Conservation (phyloP, 2,113 vertebrate genomes). For the Ailuropoda melanoleuca region DNA sequence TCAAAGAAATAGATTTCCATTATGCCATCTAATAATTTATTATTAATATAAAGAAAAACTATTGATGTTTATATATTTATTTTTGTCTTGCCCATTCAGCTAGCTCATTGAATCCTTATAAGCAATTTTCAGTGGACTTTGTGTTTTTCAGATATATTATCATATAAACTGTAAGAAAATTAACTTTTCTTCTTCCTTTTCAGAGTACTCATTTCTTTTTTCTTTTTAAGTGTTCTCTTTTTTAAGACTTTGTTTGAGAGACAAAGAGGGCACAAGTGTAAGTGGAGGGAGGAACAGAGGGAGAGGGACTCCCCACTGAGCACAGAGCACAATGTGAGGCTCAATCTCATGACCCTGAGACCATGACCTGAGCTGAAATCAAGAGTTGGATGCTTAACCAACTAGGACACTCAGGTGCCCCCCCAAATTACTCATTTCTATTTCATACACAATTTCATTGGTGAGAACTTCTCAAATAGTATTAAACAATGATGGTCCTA, state of each 20-base stretch:
- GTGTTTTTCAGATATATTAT: neutral
- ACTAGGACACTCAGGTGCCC: neutral
- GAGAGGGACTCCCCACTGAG: neutral
- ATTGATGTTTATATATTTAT: neutral
- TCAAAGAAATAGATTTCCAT: neutral
- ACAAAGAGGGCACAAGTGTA: neutral
- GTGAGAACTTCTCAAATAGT: neutral
- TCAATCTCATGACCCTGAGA: neutral
- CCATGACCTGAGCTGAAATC: neutral
- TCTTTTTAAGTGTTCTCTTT: neutral
- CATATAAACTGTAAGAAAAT: neutral
- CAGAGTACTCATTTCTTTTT: neutral
- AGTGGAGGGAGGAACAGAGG: neutral
- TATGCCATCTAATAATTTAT: neutral
- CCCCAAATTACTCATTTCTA: neutral
- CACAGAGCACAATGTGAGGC: neutral
- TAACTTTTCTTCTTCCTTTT: neutral
- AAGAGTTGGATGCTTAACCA: neutral
- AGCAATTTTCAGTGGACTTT: neutral
- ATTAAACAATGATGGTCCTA: neutral
- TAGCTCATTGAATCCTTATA: neutral
- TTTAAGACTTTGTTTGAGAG: neutral
- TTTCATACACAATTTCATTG: neutral
- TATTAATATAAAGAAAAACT: neutral
- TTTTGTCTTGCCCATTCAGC: neutral